Evolutionary conservation across 2,888 invertebrate species (phyloP).

Genomic region (Meliscaeva auricollis): DNA sequence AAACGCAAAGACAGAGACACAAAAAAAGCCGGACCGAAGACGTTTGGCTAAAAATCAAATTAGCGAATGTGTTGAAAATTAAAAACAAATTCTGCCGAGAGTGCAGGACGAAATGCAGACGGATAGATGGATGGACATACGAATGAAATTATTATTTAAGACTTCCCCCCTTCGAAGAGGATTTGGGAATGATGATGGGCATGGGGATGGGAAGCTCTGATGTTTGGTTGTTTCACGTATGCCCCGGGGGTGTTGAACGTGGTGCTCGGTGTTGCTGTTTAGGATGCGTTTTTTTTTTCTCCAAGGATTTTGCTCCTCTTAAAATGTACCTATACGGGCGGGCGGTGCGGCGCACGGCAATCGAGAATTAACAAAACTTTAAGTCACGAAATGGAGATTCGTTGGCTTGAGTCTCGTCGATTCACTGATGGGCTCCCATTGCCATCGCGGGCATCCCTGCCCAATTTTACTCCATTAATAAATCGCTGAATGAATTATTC

Average conservation of each 20-base stretch:
- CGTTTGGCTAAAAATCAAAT: constrained; percentile 83
- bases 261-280: constrained; percentile 47
- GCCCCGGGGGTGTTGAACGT: constrained; percentile 65
- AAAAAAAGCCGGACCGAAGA: constrained; percentile 43
- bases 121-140: constrained; percentile 76
- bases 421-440: constrained; percentile 33
- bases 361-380: constrained; percentile 69
- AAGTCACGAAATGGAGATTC: constrained; percentile 74
- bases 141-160: constrained; percentile 77
- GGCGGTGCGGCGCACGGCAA: not conserved
- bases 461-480: constrained; percentile 79
- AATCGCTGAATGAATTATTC: constrained; percentile 81
- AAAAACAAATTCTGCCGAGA: constrained; percentile 83
- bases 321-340: not conserved
- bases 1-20: constrained; percentile 28
- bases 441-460: constrained; percentile 48
- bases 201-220: constrained; percentile 33
- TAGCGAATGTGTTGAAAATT: constrained; percentile 85
- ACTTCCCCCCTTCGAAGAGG: constrained; percentile 70
- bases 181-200: constrained; percentile 14
- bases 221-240: constrained; percentile 45
- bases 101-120: constrained; percentile 67
- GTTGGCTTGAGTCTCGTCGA: constrained; percentile 8
- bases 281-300: constrained; percentile 24
- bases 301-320: constrained; percentile 28